Evolutionary conservation across 2,888 invertebrate genomes (phyloP), one percentile per base, ranked within the genome.

Genomic region (Omphaloscelis lunosa): DNA sequence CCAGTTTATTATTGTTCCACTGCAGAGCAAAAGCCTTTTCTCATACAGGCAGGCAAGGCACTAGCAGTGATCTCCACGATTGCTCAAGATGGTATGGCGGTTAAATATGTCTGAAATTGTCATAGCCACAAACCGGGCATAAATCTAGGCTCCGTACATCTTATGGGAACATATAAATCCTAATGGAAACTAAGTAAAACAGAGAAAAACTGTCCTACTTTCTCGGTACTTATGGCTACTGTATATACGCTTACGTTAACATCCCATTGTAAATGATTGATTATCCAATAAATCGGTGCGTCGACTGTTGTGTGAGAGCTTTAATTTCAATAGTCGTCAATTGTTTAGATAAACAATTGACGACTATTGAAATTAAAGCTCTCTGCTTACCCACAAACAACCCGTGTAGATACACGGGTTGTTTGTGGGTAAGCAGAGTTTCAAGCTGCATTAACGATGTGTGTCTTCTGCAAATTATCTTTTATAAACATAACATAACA

Each of bases 261-360:
- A 78, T 83, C 72, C 79, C 73, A 86, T 77, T 86, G 88, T 79
- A 78, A 88, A 88, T 86, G 86, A 86, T 86, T 79, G 86, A 86
- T 86, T 79, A 82, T 82, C 65, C 78, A 75, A 86, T 86, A 88
- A 77, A 86, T 75, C 67, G 65, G 67, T 75, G 61, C 61, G 72
- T 75, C 39, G 59, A 53, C 17, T 53, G 56, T 62, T 77, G 23
- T 72, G 61, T 51, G 77, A 74, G 74, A 45, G 86, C 72, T 75
- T 78, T 84, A 70, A 79, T 82, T 88, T 69, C 74, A 69, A 86
- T 86, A 58, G 69, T 66, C 51, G 69, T 27, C 51, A 66, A 53
- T 82, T 80, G 75, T 84, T 75, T n/a, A n/a, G n/a, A n/a, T n/a
- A n/a, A n/a, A n/a, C n/a, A n/a, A n/a, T n/a, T n/a, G n/a, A n/a